These are phyloP conservation scores for Protobothrops mucrosquamatus DNA, from an alignment of 2,113 vertebrate genomes.

Conservation along the genomic window DNA sequence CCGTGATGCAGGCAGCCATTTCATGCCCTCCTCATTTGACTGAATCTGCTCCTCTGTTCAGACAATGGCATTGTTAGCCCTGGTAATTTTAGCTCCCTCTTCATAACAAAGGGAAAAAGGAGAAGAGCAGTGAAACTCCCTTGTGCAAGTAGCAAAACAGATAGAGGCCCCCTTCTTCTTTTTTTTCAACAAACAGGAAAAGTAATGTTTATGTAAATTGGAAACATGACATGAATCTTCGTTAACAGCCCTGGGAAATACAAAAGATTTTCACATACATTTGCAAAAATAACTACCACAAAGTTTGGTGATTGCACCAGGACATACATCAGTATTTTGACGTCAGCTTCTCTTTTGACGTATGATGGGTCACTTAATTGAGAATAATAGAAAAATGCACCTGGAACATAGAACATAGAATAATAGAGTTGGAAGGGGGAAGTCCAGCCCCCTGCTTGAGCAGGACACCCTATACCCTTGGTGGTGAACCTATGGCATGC, in stretches of 20 bases:
- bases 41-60: not conserved
- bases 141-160: slow-evolving; percentile 18
- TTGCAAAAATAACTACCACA: slow-evolving; percentile 47
- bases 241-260: slow-evolving; percentile 48
- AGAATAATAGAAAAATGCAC: slow-evolving; percentile 51
- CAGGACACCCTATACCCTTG: too few species aligned
- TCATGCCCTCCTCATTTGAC: not conserved
- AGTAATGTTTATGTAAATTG: slow-evolving; percentile 33
- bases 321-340: slow-evolving; percentile 41
- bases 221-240: slow-evolving; percentile 55
- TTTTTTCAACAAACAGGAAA: slow-evolving; percentile 36
- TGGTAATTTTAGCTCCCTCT: slow-evolving; percentile 27
- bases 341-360: slow-evolving; percentile 60
- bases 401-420: slow-evolving; percentile 8
- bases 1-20: not conserved
- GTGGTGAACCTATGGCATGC: too few species aligned
- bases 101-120: slow-evolving; percentile 29
- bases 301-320: slow-evolving; percentile 47
- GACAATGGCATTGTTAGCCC: slow-evolving; percentile 13
- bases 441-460: too few species aligned
- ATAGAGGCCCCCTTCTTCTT: not conserved
- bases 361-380: slow-evolving; percentile 52
- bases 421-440: too few species aligned
- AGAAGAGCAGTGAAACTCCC: slow-evolving; percentile 31
- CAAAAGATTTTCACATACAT: slow-evolving; percentile 40